Evolutionary conservation across 1,140 invertebrate species (phyloP).

Genomic region (Cherax destructor): DNA sequence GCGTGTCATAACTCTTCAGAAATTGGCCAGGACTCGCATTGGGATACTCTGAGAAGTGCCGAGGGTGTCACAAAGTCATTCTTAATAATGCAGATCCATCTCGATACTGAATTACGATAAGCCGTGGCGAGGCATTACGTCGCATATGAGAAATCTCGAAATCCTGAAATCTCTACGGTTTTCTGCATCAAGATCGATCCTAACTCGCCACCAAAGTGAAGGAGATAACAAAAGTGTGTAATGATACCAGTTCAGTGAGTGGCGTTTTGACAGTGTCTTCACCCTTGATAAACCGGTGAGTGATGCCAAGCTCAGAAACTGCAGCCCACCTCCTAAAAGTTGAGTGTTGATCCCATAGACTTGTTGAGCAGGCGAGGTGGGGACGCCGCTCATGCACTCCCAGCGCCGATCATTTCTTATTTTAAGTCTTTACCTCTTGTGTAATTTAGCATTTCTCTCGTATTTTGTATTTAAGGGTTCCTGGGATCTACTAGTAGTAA

Average conservation of each 20-base stretch:
- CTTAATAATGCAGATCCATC: not conserved
- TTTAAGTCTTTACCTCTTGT: not conserved
- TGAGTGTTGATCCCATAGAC: constrained; percentile 51
- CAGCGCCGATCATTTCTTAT: constrained; percentile 22
- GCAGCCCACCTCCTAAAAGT: constrained; percentile 1
- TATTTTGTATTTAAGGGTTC: not conserved
- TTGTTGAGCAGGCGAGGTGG: not conserved
- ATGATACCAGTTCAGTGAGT: constrained; percentile 35
- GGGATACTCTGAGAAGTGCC: not conserved
- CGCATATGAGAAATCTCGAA: not conserved
- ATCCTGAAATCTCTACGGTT: too few species aligned
- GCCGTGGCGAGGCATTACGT: not conserved
- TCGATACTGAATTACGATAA: not conserved
- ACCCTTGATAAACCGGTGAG: constrained; percentile 14
- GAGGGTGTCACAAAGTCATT: too few species aligned
- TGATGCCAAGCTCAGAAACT: constrained; percentile 26
- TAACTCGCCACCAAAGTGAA: constrained; percentile 16
- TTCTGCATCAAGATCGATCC: constrained; percentile 6
- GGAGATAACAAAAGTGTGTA: constrained; percentile 26
- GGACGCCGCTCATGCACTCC: not conserved
- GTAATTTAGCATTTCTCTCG: not conserved
- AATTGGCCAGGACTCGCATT: not conserved
- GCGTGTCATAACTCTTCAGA: not conserved
- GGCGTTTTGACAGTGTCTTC: not conserved
- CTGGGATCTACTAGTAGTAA: not conserved